A percentile compares a stretch with the other conserved stretches of the same genome.
Conservation (phyloP, 2,797 vertebrate genomes). For the Acanthis flammea region DNA sequence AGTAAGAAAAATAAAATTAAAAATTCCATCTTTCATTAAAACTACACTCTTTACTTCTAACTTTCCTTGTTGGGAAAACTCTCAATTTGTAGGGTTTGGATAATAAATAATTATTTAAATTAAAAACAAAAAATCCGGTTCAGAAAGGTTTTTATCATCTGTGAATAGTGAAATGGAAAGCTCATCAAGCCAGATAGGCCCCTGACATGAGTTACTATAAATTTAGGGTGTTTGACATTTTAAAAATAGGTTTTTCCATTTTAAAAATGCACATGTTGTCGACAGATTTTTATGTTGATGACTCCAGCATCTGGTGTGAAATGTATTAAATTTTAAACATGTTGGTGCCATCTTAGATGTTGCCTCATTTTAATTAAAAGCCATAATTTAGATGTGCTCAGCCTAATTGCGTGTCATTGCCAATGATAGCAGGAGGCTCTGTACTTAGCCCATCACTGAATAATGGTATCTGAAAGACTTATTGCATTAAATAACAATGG, state of each 20-base stretch:
- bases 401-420: constrained; percentile 73
- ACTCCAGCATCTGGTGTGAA: constrained; percentile 69
- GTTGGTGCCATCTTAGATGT: constrained; percentile 67
- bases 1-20: not conserved
- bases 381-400: constrained; percentile 73
- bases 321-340: constrained; percentile 75
- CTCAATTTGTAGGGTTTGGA: not conserved
- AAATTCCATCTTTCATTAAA: not conserved
- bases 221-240: constrained; percentile 56
- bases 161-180: not conserved
- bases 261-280: constrained; percentile 68
- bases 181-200: not conserved
- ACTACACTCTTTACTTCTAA: not conserved
- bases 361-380: constrained; percentile 76
- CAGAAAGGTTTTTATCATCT: not conserved
- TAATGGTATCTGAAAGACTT: constrained; percentile 24
- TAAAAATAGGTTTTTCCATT: constrained; percentile 66
- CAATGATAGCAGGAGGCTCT: constrained; percentile 53
- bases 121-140: not conserved
- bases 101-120: not conserved
- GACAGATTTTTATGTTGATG: constrained; percentile 72
- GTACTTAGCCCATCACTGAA: constrained; percentile 3
- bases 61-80: not conserved
- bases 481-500: constrained; percentile 33
- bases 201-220: not conserved